A percentile compares a stretch with the other conserved stretches of the same genome.
Conservation (phyloP, 2,797 vertebrate genomes). For the Peromyscus nudipes region DNA sequence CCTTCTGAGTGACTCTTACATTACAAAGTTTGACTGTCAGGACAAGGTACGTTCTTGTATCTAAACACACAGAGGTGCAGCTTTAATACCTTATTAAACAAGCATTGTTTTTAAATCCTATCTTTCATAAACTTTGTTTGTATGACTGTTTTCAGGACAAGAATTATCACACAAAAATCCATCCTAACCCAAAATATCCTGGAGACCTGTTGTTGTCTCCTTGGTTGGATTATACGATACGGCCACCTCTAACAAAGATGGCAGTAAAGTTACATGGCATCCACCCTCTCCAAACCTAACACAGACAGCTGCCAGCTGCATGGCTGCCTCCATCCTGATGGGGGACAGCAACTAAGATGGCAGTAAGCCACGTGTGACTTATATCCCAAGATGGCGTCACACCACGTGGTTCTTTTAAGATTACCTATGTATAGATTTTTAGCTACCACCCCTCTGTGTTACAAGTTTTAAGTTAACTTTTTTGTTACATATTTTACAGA, state of each 20-base stretch:
- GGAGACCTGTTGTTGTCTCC: not conserved
- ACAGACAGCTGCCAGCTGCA: not conserved
- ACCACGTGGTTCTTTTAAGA: not conserved
- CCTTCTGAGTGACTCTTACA: not conserved
- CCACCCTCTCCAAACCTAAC: not conserved
- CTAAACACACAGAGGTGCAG: not conserved
- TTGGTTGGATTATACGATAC: not conserved
- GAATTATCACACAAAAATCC: not conserved
- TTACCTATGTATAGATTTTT: not conserved
- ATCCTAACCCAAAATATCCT: not conserved
- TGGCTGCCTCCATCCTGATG: not conserved
- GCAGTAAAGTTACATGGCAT: not conserved
- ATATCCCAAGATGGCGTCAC: not conserved
- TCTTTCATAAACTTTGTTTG: not conserved
- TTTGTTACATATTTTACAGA: not conserved
- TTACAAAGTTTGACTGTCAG: not conserved
- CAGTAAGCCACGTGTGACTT: not conserved
- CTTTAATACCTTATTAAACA: not conserved
- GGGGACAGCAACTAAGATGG: not conserved
- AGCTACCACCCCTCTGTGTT: not conserved
- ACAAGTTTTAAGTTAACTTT: not conserved
- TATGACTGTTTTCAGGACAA: not conserved
- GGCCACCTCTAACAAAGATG: not conserved
- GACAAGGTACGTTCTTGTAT: not conserved
- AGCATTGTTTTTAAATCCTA: not conserved